Conservation (phyloP, 2,888 invertebrate genomes). For the Acrobasis repandana region DNA sequence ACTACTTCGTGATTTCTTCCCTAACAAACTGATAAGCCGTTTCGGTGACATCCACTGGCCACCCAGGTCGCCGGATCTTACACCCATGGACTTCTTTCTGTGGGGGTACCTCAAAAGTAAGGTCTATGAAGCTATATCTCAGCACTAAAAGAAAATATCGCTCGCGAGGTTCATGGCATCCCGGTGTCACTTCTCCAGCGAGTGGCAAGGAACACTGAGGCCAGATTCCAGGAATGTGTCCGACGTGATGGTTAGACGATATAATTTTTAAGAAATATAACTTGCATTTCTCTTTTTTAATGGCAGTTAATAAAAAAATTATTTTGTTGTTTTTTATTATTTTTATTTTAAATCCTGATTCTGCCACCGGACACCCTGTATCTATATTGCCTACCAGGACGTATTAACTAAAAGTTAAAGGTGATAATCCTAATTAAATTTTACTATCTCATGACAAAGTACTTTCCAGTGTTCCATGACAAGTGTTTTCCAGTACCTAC, state of each 20-base stretch:
- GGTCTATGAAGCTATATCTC: constrained; percentile 25
- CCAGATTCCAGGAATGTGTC: constrained; percentile 36
- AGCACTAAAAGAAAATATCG: constrained; percentile 35
- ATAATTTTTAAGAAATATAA: constrained; percentile 27
- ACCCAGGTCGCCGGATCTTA: constrained; percentile 27
- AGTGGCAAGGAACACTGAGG: constrained; percentile 34
- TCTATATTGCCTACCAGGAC: too few relatives aligned
- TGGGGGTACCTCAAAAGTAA: constrained; percentile 30
- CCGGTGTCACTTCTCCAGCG: constrained; percentile 33
- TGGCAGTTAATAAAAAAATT: too few relatives aligned
- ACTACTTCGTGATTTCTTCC: too few relatives aligned
- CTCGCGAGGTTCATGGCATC: constrained; percentile 33
- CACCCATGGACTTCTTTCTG: constrained; percentile 32
- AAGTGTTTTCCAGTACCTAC: too few relatives aligned
- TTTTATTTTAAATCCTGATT: too few relatives aligned
- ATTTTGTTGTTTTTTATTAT: too few relatives aligned
- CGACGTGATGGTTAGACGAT: constrained; percentile 34
- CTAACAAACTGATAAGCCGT: constrained; percentile 6
- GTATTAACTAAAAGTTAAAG: too few relatives aligned
- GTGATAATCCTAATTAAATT: too few relatives aligned
- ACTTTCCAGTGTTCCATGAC: too few relatives aligned
- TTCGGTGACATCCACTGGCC: constrained; percentile 20
- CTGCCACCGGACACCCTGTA: too few relatives aligned
- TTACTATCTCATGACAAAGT: too few relatives aligned
- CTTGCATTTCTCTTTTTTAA: too few relatives aligned